Base-by-base conservation (phyloP, 2,888 invertebrate genomes). In the Ligdia adustata region DNA sequence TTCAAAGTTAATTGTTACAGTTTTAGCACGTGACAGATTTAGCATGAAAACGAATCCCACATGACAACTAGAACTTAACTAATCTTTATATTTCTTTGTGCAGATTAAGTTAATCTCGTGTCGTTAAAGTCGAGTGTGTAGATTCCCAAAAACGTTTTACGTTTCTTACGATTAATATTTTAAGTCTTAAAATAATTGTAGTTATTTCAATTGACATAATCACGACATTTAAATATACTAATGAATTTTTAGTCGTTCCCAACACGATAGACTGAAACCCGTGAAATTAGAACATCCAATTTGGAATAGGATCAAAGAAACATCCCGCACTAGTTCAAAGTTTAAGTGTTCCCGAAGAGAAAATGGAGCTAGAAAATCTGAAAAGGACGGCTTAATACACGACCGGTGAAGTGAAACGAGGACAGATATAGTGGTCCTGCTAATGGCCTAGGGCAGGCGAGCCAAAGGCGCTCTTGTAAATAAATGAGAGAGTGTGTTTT, bases 401-500 rank as follows among this genome's bases (percentile, higher is more conserved):
- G 5, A 52, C 59, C 52, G 44, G 54, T 52, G 47, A 54, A 49
- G 71, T 63, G 54, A 58, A 65, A 81, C 57, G 55, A 70, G 66
- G 82, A 79, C 63, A 67, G 69, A 65, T 65, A 64, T 64, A 75
- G 69, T 60, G 63, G 75, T 76, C 75, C 78, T 75, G 72, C 78
- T 83, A 82, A 82, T 82, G 77, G 82, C 71, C 65, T 52, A 65
- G 62, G 69, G 74, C 76, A 69, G 69, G 63, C 71, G 65, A 75
- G 75, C 74, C 77, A 75, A 79, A 75, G 75, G 74, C 73, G 63
- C 64, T 69, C 80, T 78, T 75, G 73, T 81, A 82, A 83, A 82
- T 82, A 83, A 82, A 82, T 80, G 78, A 82, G 73, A 64, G 74
- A 69, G 69, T 72, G 70, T 75, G 72, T n/a, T 22, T 20, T 65